Conservation (phyloP, 1,140 invertebrate genomes). For the Stegodyphus dumicola region DNA sequence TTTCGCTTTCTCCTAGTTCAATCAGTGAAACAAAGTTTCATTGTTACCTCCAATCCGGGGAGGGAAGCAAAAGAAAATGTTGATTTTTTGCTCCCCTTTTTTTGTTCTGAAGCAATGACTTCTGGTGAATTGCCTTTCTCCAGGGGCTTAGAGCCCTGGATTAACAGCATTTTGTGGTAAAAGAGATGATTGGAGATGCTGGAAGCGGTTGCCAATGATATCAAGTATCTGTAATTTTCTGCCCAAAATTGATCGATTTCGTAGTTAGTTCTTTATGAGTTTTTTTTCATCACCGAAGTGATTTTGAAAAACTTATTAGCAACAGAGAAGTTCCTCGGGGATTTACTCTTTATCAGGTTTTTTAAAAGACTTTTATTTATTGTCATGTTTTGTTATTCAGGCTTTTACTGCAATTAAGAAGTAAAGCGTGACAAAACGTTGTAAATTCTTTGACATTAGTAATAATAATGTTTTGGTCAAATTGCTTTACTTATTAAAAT, state of each 20-base stretch:
- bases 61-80: neutral
- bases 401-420: too few relatives aligned
- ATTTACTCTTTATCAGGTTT: too few relatives aligned
- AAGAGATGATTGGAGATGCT: constrained; percentile 47
- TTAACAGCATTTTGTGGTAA: constrained; percentile 41
- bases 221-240: constrained; percentile 11
- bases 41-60: constrained; percentile 31
- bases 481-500: too few relatives aligned
- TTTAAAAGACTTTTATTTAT: too few relatives aligned
- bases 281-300: too few relatives aligned
- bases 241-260: constrained; percentile 8
- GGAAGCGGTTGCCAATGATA: constrained; percentile 20
- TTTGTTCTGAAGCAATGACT: constrained; percentile 30
- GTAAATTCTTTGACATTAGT: too few relatives aligned
- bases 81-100: constrained; percentile 2
- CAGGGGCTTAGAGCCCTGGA: constrained; percentile 19
- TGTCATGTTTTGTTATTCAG: too few relatives aligned
- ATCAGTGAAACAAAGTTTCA: constrained; percentile 56
- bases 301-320: too few relatives aligned
- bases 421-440: too few relatives aligned
- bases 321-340: too few relatives aligned
- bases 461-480: too few relatives aligned
- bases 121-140: constrained; percentile 50
- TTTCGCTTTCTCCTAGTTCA: constrained; percentile 46
- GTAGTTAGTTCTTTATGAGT: neutral